These are phyloP conservation scores for Drosophila neonasuta DNA, from an alignment of 2,888 invertebrate genomes.

Conservation along the genomic window DNA sequence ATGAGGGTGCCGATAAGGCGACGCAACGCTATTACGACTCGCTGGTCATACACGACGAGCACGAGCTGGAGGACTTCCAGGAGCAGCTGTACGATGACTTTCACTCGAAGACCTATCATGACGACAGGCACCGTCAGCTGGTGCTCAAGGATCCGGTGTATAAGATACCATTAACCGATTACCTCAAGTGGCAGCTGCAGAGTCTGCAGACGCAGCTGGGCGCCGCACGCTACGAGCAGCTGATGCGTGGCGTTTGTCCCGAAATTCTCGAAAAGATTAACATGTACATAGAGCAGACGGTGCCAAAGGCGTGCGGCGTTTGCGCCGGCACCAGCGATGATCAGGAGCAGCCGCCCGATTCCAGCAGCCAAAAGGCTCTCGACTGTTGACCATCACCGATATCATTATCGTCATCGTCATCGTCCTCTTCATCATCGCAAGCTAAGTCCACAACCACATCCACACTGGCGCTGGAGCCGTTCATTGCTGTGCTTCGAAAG, in stretches of 20 bases:
- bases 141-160: constrained; percentile 90
- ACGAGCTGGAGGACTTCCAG: constrained; percentile 78
- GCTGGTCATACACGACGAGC: constrained; percentile 82
- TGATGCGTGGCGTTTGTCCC: constrained; percentile 88
- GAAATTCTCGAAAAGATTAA: constrained; percentile 88
- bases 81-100: constrained; percentile 83
- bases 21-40: constrained; percentile 80
- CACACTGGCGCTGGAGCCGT: constrained; percentile 31
- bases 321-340: constrained; percentile 44
- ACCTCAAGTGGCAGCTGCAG: constrained; percentile 87
- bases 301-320: constrained; percentile 71
- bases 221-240: constrained; percentile 87
- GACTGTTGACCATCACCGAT: constrained; percentile 33
- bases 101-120: constrained; percentile 87
- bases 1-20: constrained; percentile 52
- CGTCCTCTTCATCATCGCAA: background rate
- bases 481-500: constrained; percentile 73
- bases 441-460: background rate
- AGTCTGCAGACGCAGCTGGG: constrained; percentile 89
- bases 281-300: constrained; percentile 75
- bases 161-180: constrained; percentile 88
- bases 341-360: constrained; percentile 32
- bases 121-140: constrained; percentile 86
- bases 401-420: too few species aligned
- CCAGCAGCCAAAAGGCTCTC: constrained; percentile 20